Base-by-base conservation (phyloP, 2,888 invertebrate genomes). In the Drosophila cognata region DNA sequence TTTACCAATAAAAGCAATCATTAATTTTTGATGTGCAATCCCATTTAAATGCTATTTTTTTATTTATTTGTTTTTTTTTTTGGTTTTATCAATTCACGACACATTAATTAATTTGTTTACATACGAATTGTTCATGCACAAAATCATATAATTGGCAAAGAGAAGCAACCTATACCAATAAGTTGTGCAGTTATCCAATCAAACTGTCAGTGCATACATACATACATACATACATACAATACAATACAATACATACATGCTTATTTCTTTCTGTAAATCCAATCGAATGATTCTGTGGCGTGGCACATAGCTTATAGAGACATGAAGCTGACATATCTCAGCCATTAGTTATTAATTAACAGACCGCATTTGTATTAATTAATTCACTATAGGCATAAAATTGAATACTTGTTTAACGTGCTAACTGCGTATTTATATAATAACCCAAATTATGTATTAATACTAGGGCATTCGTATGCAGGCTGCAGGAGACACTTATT, bases 291-390 rank as follows among this genome's bases (percentile, higher is more conserved):
- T 67, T 61, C 29, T 58, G 64, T 59, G 36, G 25, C 31, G 38
- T 25, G 4, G 8, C 38, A 43, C 31, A 28, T 35, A 53, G 53
- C n/a, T 38, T 35, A 41, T 43, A 31, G 36, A 59, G 50, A 67
- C 66, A 38, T 71, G 77, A 38, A 63, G 58, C 53, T 81, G 82
- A 81, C 82, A 73, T 38, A 64, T 70, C 62, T 50, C 58, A 67
- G 78, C 69, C 74, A 83, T 78, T 83, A 73, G 71, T 78, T 87
- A 82, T 84, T 87, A 83, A 84, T 84, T 83, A 80, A 82, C 74
- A 71, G 53, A 57, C 65, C 83, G 63, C 77, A 74, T 82, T 80
- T 61, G 70, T 74, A 73, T 76, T 65, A 80, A 80, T 83, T 85
- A 78, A 68, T 81, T 79, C 50, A 35, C 29, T 36, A 55, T 46